phyloP scores from a whole-genome alignment of 2,797 vertebrate genomes.

The Aeoliscus strigatus region DNA sequence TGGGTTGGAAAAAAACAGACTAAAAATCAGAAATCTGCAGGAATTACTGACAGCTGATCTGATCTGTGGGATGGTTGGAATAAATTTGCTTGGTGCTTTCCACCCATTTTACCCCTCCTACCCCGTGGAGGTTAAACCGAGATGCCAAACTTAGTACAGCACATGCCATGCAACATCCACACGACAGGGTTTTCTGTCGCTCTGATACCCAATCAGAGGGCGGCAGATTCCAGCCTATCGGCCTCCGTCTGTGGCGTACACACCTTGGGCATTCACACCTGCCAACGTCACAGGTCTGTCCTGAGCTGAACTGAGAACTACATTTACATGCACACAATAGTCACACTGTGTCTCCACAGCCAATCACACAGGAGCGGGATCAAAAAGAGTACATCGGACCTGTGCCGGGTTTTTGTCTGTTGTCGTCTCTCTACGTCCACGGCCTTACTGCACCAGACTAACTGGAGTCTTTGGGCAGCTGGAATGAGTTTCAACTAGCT shows the following conservation, averaged over 20 bases:
- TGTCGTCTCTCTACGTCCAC: no score
- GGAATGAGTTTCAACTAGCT: no score
- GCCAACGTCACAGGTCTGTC: slow-evolving; percentile 52
- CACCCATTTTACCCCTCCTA: slow-evolving; percentile 71
- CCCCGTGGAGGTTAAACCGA: slow-evolving; percentile 45
- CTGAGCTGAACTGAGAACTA: slow-evolving; percentile 48
- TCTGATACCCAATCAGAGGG: slow-evolving; percentile 70
- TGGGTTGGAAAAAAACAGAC: slow-evolving; percentile 71
- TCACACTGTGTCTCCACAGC: slow-evolving; percentile 3
- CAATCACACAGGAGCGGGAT: slow-evolving; percentile 6
- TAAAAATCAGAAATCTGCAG: no score
- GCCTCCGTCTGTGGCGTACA: slow-evolving; percentile 43
- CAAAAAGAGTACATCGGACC: no score
- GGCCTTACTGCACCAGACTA: no score
- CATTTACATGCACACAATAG: slow-evolving; percentile 59
- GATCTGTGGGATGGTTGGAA: slow-evolving; percentile 11
- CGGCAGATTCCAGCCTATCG: slow-evolving; percentile 37
- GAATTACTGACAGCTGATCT: no score
- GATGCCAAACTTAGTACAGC: slow-evolving; percentile 63
- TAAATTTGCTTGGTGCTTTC: slow-evolving; percentile 5
- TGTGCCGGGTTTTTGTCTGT: no score
- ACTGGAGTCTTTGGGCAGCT: no score
- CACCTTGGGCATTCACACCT: slow-evolving; percentile 58
- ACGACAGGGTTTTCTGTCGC: slow-evolving; percentile 58
- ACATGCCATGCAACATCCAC: slow-evolving; percentile 77